phyloP scores from a whole-genome alignment of 2,797 vertebrate species.

The Silurus lanzhouensis region DNA sequence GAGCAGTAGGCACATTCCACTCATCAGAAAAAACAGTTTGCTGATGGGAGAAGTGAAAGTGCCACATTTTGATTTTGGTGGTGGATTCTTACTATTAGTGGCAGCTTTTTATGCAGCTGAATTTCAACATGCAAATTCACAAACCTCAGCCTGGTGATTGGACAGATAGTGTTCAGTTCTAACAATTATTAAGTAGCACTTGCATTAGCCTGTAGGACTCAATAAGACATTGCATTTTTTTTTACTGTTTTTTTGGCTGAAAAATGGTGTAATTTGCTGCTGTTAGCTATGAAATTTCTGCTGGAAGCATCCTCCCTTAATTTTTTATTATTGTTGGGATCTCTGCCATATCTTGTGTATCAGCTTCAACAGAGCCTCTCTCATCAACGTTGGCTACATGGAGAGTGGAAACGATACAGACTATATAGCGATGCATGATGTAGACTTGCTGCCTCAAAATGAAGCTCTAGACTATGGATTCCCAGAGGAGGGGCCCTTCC shows the following conservation, averaged over 20 bases:
- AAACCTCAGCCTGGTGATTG: not conserved
- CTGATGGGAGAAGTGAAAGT: not conserved
- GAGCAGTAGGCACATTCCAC: not conserved
- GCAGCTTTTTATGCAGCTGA: not conserved
- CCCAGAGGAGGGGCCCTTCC: slow-evolving; percentile 89
- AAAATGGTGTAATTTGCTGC: not conserved
- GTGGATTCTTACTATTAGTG: not conserved
- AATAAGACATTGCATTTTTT: not conserved
- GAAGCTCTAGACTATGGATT: slow-evolving; percentile 91
- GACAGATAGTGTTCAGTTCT: not conserved
- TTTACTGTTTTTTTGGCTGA: not conserved
- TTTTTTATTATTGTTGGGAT: not conserved
- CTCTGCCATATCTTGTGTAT: slow-evolving; percentile 5
- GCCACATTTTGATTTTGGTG: not conserved
- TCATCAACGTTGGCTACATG: slow-evolving; percentile 92
- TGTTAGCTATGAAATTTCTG: not conserved
- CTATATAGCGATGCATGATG: slow-evolving; percentile 97
- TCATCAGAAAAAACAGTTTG: not conserved
- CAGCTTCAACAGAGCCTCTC: slow-evolving; percentile 93
- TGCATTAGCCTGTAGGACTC: not conserved
- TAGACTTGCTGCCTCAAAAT: slow-evolving; percentile 93
- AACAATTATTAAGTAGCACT: not conserved
- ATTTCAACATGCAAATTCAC: not conserved
- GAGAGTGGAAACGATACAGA: slow-evolving; percentile 94
- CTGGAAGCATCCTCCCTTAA: not conserved